Percentiles rank a stretch among this genome's conserved stretches.
phyloP scores from a whole-genome alignment of 2,888 invertebrate species.

The Hetaerina titia region DNA sequence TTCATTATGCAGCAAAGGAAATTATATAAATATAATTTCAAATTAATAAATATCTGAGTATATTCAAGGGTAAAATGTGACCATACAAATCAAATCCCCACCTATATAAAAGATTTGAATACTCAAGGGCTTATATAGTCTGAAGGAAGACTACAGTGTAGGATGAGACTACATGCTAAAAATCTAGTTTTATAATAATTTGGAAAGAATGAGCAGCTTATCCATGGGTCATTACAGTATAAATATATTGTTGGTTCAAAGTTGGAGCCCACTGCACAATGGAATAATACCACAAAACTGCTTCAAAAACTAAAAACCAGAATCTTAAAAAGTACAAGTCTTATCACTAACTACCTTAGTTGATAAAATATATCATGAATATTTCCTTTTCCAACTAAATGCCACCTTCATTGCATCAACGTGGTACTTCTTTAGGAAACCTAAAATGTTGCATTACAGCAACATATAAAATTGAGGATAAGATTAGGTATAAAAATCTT shows the following conservation, averaged over 20 bases:
- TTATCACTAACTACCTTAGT: conserved; percentile 28
- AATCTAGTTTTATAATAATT: not conserved
- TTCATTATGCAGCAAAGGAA: too few species aligned
- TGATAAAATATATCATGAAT: conserved; percentile 17
- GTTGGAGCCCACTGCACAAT: not conserved
- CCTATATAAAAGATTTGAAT: too few species aligned
- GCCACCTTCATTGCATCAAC: conserved; percentile 35
- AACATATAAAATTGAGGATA: conserved; percentile 24
- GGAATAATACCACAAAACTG: not conserved
- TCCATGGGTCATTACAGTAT: not conserved
- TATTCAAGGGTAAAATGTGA: too few species aligned
- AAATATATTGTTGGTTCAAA: not conserved
- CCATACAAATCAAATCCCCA: too few species aligned
- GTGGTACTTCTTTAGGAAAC: conserved; percentile 27
- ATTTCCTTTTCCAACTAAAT: conserved; percentile 35
- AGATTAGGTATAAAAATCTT: conserved; percentile 48
- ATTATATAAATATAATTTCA: too few species aligned
- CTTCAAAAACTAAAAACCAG: not conserved
- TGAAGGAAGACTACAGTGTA: too few species aligned
- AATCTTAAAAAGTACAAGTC: not conserved
- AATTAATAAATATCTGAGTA: too few species aligned
- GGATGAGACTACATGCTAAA: not conserved
- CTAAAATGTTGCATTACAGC: conserved; percentile 18
- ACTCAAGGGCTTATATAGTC: too few species aligned
- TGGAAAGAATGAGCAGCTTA: not conserved